Evolutionary conservation across 2,797 vertebrate species (phyloP).

Genomic region (Notoglanidium macrostoma): DNA sequence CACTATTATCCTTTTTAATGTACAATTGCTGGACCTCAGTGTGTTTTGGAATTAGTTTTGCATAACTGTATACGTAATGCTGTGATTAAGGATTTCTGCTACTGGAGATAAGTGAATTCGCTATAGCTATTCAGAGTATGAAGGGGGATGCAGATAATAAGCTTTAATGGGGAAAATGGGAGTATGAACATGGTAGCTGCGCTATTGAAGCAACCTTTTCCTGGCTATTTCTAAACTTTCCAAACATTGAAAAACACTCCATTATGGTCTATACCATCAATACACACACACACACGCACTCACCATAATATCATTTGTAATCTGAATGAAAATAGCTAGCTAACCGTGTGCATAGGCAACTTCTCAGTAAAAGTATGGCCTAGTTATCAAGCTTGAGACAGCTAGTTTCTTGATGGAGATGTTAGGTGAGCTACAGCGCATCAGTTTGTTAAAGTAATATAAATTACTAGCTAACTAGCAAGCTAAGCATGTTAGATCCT

Average conservation of each 20-base stretch:
- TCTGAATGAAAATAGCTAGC: background rate
- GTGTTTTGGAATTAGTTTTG: conserved; percentile 77
- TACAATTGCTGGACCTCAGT: conserved; percentile 72
- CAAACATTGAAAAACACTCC: background rate
- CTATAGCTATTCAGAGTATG: conserved; percentile 62
- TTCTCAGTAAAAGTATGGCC: background rate
- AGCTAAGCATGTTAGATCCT: background rate
- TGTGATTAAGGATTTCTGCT: conserved; percentile 79
- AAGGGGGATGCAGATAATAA: conserved; percentile 63
- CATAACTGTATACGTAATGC: conserved; percentile 75
- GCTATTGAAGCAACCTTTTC: background rate
- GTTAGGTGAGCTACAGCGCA: background rate
- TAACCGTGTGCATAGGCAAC: background rate
- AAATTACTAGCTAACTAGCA: background rate
- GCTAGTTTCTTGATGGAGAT: background rate
- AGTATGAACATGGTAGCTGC: conserved; percentile 24
- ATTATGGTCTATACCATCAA: background rate
- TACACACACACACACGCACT: background rate
- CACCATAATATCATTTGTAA: background rate
- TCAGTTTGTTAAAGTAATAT: background rate
- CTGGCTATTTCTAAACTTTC: background rate
- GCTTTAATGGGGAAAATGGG: conserved; percentile 54
- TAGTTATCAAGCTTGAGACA: background rate
- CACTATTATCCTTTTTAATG: conserved; percentile 63
- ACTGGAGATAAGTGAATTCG: conserved; percentile 76